Base-by-base conservation (phyloP, 64 coral and sea anemone species). In the Pocillopora verrucosa region DNA sequence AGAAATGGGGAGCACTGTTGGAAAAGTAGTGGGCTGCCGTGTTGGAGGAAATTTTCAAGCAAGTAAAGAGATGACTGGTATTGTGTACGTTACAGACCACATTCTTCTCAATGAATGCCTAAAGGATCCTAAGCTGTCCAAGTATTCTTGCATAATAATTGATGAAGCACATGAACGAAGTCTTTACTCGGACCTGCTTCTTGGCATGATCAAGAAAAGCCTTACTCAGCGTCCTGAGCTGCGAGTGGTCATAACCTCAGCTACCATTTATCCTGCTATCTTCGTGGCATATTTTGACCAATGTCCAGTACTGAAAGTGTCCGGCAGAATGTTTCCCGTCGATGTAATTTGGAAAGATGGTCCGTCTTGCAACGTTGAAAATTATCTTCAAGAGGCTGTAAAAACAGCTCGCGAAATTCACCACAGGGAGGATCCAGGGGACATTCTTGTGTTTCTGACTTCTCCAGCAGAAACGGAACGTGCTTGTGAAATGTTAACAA, bases 141-240 rank as follows among this genome's bases (percentile, higher is more conserved):
- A 86, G 38, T 96, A 90, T 80, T 93, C 94, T 20, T 96, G 94
- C 75, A 79, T 96, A 36, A 93, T 96, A 30, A 90, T 96, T 15
- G 96, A 92, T 16, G 96, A 98, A 61, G 96, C 96, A 11, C 96
- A 98, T 61, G 96, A 98, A 61, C 89, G 96, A 64, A 95, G 87
- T 37, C 88, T 98, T 34, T 92, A 90, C 78, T 91, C 96, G 75
- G 96, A 98, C 89, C 67, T 98, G 9, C 88, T 98, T 68, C 34
- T 98, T 63, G 96, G 90, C 14, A 95, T 98, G 88, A 95, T 98
- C 61, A 98, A 98, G 75, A 90, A 90, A 60, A 79, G 76, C 10
- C 75, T 98, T 80, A 56, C 65, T 16, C 38, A 68, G 37, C 88
- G 90, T 13, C 84, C 91, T 17, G 93, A 95, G 41, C 75, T 98